Conservation (phyloP, 1,140 invertebrate species). For the Pomacea maculata region DNA sequence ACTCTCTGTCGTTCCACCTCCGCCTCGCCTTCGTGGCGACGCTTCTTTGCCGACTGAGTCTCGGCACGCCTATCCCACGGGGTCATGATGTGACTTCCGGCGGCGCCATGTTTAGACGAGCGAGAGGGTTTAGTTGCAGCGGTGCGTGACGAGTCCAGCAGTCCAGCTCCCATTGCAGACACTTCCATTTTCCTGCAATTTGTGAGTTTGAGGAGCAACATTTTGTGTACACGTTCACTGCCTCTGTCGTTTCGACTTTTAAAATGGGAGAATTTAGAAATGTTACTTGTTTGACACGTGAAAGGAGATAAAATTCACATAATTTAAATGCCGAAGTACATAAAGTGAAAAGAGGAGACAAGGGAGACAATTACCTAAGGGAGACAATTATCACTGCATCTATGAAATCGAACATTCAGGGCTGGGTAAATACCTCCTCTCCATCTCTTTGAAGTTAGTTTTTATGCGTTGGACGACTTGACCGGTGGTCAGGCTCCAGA, state of each 20-base stretch:
- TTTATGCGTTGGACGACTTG: conserved; percentile 54
- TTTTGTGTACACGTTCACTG: too few relatives aligned
- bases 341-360: too few relatives aligned
- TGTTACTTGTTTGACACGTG: too few relatives aligned
- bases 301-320: too few relatives aligned
- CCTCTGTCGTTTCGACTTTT: too few relatives aligned
- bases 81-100: conserved; percentile 55
- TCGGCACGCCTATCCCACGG: conserved; percentile 59
- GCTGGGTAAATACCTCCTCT: conserved; percentile 20
- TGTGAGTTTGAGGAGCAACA: too few relatives aligned
- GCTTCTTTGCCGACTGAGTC: conserved; percentile 41
- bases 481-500: conserved; percentile 59
- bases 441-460: conserved; percentile 51
- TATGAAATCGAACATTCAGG: too few relatives aligned
- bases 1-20: conserved; percentile 46
- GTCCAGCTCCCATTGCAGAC: background rate
- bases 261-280: too few relatives aligned
- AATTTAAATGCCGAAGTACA: too few relatives aligned
- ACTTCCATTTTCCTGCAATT: conserved; percentile 11
- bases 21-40: conserved; percentile 45
- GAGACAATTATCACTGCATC: too few relatives aligned
- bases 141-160: background rate
- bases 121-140: background rate
- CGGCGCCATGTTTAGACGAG: conserved; percentile 5
- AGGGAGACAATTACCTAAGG: too few relatives aligned